Evolutionary conservation across 2,888 invertebrate species (phyloP).

Genomic region (Linnaemya tessellans): DNA sequence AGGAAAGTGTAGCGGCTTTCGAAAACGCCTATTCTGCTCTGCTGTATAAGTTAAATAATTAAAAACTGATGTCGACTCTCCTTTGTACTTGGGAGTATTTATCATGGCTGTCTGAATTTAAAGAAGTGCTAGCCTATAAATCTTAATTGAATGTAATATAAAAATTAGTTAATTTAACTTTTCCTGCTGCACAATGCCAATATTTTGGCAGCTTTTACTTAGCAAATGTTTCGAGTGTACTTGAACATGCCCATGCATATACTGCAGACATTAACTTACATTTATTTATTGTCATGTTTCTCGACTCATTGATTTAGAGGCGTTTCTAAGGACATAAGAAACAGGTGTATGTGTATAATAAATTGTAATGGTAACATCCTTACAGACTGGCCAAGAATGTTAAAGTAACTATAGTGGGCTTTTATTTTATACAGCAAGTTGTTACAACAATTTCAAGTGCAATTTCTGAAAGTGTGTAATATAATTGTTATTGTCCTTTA

Average conservation of each 20-base stretch:
- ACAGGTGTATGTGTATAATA: constrained; percentile 48
- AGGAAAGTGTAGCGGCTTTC: no score
- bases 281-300: constrained; percentile 11
- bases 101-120: no score
- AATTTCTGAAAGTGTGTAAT: neutral
- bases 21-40: no score
- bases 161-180: no score
- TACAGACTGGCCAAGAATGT: neutral
- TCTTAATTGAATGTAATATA: no score
- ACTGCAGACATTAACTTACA: neutral
- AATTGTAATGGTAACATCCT: constrained; percentile 32
- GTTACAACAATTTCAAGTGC: neutral
- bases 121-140: no score
- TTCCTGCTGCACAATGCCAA: no score
- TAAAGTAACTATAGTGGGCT: neutral
- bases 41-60: no score
- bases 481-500: constrained; percentile 30
- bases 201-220: no score
- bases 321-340: constrained; percentile 30
- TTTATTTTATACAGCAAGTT: constrained; percentile 6
- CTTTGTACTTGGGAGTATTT: no score
- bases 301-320: constrained; percentile 51
- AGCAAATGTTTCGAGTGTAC: neutral
- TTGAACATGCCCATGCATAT: neutral
- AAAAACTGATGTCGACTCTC: no score